Base-by-base conservation (phyloP, 2,113 vertebrate species). In the Rhea pennata region DNA sequence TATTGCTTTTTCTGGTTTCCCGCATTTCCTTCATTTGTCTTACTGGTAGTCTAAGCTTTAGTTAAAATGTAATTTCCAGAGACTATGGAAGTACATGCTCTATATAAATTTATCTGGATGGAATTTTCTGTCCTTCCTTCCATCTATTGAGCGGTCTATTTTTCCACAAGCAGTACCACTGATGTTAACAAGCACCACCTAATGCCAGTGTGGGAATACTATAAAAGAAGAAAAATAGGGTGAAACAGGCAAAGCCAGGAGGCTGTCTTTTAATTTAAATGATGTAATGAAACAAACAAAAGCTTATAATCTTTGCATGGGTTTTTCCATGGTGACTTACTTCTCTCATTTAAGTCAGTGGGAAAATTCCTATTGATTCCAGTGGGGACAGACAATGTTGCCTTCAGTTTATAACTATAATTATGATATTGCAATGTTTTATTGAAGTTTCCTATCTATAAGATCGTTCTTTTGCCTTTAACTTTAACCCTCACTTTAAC, bases 351-450 rank as follows among this genome's bases (percentile, higher is more conserved):
- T 71, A 89, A 84, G 39, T 75, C 39, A 72, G 36, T 82, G 71
- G 84, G 89, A 89, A 95, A 94, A 72, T 75, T 88, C 44, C 5
- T 33, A 24, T 62, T 64, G 42, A 94, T 92, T 95, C 88, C 61
- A 95, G 39, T 7, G 1, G 54, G 39, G 74, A 65, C n/a, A 84
- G 16, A n/a, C 39, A 93, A 59, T 33, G 15, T 59, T 92, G 77
- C 51, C 22, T 88, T 74, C 65, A 74, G 59, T 36, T 48, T 78
- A 36, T 77, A 88, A 77, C 39, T 39, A 23, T 93, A 76, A 83
- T 82, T 75, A 88, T 50, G 23, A 84, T 73, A 79, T 80, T 91
- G 31, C 62, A 79, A 56, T 87, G 16, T 10, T 70, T 13, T 48
- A 65, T 29, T 92, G 69, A 92, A 85, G 5, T 77, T 88, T 82